Evolutionary conservation across 1,140 invertebrate genomes (phyloP).

Genomic region (Agraylea sexmaculata): DNA sequence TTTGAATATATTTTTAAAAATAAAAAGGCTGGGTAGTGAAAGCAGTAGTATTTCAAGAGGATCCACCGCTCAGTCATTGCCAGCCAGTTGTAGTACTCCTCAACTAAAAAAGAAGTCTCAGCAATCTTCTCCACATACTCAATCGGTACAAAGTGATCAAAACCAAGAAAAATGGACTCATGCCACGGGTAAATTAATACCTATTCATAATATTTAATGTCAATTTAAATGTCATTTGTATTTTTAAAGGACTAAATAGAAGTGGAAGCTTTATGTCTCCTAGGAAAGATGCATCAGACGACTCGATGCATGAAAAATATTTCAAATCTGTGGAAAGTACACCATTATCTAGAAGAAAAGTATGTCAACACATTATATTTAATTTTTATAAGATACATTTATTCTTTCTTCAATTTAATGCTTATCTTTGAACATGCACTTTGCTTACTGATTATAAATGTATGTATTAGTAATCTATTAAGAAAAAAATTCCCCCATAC

Average conservation of each 20-base stretch:
- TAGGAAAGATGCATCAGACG: slow-evolving; percentile 48
- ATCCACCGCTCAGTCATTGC: slow-evolving; percentile 6
- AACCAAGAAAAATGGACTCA: slow-evolving; percentile 15
- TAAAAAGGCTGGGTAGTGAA: slow-evolving; percentile 17
- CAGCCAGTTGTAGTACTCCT: slow-evolving; percentile 18
- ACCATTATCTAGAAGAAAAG: slow-evolving; percentile 42
- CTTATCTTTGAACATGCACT: background rate
- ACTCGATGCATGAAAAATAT: slow-evolving; percentile 75
- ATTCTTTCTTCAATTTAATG: too few relatives aligned
- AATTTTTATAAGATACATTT: too few relatives aligned
- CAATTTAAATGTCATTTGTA: slow-evolving; percentile 10
- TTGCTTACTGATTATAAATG: too few relatives aligned
- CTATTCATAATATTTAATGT: background rate
- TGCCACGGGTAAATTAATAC: slow-evolving; percentile 7
- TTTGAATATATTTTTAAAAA: too few relatives aligned
- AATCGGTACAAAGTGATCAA: slow-evolving; percentile 8
- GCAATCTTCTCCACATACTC: slow-evolving; percentile 13
- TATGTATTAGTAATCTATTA: too few relatives aligned
- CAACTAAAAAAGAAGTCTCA: slow-evolving; percentile 18
- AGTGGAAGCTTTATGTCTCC: slow-evolving; percentile 67
- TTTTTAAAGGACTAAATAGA: slow-evolving; percentile 35
- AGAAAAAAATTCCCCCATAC: too few relatives aligned
- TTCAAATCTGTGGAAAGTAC: slow-evolving; percentile 52
- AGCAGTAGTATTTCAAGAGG: slow-evolving; percentile 17
- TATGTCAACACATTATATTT: slow-evolving; percentile 15